Base-by-base conservation (phyloP, 2,888 invertebrate species). In the Pollenia labialis region DNA sequence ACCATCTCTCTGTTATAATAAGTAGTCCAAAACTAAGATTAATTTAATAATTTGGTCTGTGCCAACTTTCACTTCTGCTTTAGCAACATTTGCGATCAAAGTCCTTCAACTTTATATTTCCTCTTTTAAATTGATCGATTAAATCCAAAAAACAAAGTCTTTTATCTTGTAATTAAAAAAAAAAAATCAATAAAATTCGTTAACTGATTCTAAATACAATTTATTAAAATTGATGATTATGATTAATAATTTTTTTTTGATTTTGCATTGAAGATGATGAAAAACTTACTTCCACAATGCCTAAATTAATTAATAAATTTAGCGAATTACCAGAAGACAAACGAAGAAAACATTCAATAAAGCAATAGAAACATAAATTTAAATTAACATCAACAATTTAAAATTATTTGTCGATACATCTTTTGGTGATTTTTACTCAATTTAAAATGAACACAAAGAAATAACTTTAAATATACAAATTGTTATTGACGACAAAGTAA, bases 401-500 rank as follows among this genome's bases (percentile, higher is more conserved):
- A 32, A 32, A 32, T 32, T 32, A 6, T 6, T 32, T 32, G 32
- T 14, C 32, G 40, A 32, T 58, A 58, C 32, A 40, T 40, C 8
- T 32, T 14, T 14, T 32, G 32, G 18, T 58, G 14, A 32, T 8
- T 1, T 58, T 12, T 58, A 32, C 14, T 58, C 40, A 40, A 40
- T 58, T 58, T 40, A 40, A 40, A 18, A 12, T 9, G 32, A 58
- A 58, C 32, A 58, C 58, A 58, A 58, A 58, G 58, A 58, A 14
- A 58, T 12, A 56, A 2, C 10, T 2, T 23, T 62, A 74, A 12
- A 74, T 16, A 52, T 75, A 56, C 48, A 64, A 81, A 52, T 85
- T 54, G 66, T 14, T 66, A 69, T 81, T 81, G 48, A 85, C 54
- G 52, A 75, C 48, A 81, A 72, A 83, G 14, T 79, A 42, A 54